Base-by-base conservation (phyloP, 2,113 vertebrate genomes). In the Cichladusa arquata region DNA sequence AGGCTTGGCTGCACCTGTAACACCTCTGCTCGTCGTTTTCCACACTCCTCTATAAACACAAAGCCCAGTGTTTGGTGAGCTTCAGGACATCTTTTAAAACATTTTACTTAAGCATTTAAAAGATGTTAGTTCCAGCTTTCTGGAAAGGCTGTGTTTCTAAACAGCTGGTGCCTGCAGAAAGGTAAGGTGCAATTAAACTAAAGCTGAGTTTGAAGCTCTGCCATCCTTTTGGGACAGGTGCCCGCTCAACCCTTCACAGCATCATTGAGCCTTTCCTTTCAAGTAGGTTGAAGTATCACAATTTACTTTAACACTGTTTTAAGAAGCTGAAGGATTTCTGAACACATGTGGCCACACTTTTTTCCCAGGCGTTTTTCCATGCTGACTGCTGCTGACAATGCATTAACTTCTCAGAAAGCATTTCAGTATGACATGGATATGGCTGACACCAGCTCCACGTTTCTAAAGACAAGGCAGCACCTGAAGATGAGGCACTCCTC, bases 201-300 rank as follows among this genome's bases (percentile, higher is more conserved):
- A 79, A 42, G 38, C n/a, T 79, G 69, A 34, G 5, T 47, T 81
- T 66, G 40, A 74, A 67, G 26, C 48, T 2, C 8, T 51, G 19
- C 9, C 6, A 1, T 45, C 19, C 48, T 51, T 57, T 26, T 51
- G 69, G 69, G 66, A 84, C 82, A 54, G 10, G 25, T 1, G 17
- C 23, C 22, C 0, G 0, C 62, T 54, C 60, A 26, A 20, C 7
- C 5, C 20, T 16, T 69, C 50, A 9, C n/a, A 66, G 31, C 34
- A 45, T 11, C 19, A 8, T 7, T 38, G n/a, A 56, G 25, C 44
- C 26, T 79, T 56, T 91, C 22, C 29, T 40, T 88, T 54, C 78
- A 61, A 26, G 53, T 5, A 45, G 45, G 31, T n/a, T 31, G 14
- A 29, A 36, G 2, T 4, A 13, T 7, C 57, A 67, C 50, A 12